Percentiles rank a stretch among this genome's conserved stretches.
phyloP scores from a whole-genome alignment of 2,888 invertebrate species.

The Spodoptera picta region DNA sequence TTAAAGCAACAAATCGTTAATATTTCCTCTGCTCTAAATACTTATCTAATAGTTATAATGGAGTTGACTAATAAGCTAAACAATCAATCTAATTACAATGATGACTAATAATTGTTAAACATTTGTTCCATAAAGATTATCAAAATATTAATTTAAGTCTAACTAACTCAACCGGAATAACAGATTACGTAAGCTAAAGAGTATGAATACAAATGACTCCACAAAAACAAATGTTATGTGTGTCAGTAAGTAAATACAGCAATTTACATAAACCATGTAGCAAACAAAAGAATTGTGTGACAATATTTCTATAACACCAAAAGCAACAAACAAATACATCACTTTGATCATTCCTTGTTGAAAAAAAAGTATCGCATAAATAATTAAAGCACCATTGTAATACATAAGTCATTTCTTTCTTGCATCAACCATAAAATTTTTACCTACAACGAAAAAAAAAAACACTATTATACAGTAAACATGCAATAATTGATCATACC shows the following conservation, averaged over 20 bases:
- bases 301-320: slow-evolving; percentile 35
- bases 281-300: slow-evolving; percentile 9
- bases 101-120: slow-evolving; percentile 9
- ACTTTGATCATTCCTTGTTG: slow-evolving; percentile 67
- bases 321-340: slow-evolving; percentile 63
- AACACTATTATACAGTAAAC: slow-evolving; percentile 20
- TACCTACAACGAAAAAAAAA: slow-evolving; percentile 66
- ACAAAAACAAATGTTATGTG: not conserved
- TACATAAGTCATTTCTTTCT: slow-evolving; percentile 71
- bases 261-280: slow-evolving; percentile 2
- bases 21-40: slow-evolving; percentile 3
- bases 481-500: slow-evolving; percentile 21
- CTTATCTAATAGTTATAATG: slow-evolving; percentile 12
- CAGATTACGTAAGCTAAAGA: slow-evolving; percentile 2
- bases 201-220: not conserved
- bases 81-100: slow-evolving; percentile 8
- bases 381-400: slow-evolving; percentile 72
- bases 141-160: slow-evolving; percentile 1
- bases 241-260: not conserved
- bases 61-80: not conserved
- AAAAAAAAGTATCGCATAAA: slow-evolving; percentile 63
- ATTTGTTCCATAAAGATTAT: not conserved
- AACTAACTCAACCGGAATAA: slow-evolving; percentile 12
- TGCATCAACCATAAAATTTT: slow-evolving; percentile 54
- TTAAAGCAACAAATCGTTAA: slow-evolving; percentile 3